Conservation (phyloP, 2,888 invertebrate species). For the Galerucella calmariensis region DNA sequence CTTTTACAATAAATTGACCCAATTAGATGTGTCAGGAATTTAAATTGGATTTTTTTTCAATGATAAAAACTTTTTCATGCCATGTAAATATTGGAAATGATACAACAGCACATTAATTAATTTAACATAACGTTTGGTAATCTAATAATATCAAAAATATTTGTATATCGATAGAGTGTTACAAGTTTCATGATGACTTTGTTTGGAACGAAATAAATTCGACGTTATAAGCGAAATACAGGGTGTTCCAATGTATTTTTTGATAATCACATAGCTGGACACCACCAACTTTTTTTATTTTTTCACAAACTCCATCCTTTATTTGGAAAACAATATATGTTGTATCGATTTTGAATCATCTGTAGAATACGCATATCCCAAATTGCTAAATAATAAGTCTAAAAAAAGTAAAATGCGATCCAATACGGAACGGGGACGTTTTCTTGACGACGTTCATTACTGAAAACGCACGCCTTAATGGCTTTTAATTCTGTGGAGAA, state of each 20-base stretch:
- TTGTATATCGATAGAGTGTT: no score
- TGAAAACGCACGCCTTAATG: slow-evolving; percentile 6
- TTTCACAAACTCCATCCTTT: no score
- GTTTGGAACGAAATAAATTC: no score
- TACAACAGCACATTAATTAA: no score
- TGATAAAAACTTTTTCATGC: background rate
- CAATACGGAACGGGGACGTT: background rate
- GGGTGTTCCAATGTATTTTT: no score
- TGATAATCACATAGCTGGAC: no score
- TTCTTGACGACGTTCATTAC: slow-evolving; percentile 13
- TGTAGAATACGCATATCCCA: background rate
- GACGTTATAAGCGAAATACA: no score
- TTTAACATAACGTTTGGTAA: no score
- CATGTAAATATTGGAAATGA: no score
- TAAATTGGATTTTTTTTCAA: background rate
- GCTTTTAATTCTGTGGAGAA: background rate
- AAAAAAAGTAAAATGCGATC: background rate
- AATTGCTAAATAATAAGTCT: slow-evolving; percentile 16
- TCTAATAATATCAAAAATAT: no score
- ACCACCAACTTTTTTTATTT: no score
- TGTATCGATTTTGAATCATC: slow-evolving; percentile 2
- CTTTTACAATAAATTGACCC: background rate
- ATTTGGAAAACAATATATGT: background rate
- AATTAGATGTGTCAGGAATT: background rate
- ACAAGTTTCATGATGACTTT: no score